Conservation (phyloP, 2,888 invertebrate genomes). For the Amblyteles armatorius region DNA sequence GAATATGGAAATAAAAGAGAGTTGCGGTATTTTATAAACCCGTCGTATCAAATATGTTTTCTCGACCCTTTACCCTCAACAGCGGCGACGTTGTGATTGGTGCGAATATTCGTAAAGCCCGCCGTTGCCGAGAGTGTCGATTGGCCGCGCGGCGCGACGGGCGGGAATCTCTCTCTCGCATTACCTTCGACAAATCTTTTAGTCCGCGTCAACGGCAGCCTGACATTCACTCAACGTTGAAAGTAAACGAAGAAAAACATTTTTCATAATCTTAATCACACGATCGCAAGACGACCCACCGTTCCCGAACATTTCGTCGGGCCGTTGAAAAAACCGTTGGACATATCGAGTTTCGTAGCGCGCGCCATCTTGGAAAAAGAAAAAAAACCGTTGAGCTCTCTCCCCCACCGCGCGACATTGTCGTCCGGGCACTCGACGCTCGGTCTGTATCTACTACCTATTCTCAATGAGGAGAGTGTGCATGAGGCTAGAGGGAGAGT, state of each 20-base stretch:
- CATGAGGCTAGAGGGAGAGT: slow-evolving; percentile 72
- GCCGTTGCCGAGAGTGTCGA: background rate
- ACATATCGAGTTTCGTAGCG: background rate
- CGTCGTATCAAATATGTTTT: slow-evolving; percentile 52
- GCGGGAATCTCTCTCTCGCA: slow-evolving; percentile 16
- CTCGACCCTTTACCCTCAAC: background rate
- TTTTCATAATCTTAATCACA: background rate
- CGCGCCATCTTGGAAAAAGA: slow-evolving; percentile 20
- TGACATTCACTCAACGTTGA: background rate
- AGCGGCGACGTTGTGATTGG: background rate
- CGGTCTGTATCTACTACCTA: slow-evolving; percentile 69
- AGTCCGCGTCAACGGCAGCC: background rate
- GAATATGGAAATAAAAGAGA: slow-evolving; percentile 78
- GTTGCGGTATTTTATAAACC: slow-evolving; percentile 80
- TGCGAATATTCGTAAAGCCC: slow-evolving; percentile 20
- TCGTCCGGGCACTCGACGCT: slow-evolving; percentile 57
- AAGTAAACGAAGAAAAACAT: background rate
- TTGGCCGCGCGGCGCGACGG: background rate
- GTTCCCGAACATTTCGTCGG: background rate
- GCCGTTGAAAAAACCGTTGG: background rate
- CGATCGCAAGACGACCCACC: background rate
- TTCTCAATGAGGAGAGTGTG: slow-evolving; percentile 73
- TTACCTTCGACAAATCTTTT: background rate
- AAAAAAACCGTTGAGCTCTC: slow-evolving; percentile 2
- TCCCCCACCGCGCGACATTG: slow-evolving; percentile 31